Evolutionary conservation across 2,797 vertebrate species (phyloP), one percentile per base, ranked within the genome.

Genomic region (Eulemur rubriventer): DNA sequence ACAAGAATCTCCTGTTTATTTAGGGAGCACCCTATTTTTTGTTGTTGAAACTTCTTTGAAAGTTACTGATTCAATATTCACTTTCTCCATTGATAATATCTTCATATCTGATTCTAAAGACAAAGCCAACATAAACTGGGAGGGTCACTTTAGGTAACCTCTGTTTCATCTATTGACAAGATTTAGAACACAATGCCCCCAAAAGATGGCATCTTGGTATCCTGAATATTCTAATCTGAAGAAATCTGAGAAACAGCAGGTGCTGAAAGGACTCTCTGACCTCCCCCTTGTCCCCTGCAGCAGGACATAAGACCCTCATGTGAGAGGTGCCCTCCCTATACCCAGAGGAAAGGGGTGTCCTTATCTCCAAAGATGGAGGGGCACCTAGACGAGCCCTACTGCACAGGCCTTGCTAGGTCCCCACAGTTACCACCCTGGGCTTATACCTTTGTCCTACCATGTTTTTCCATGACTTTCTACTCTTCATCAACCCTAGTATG

Each of bases 21-120:
- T 80, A 89, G 33, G 41, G 70, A 89, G 52, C 10, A 83, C 10
- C 13, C 26, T 46, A 3, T 43, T 94, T 89, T 50, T 38, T 82
- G 17, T 86, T 63, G 6, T 48, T 59, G 69, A 65, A 81, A 63
- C n/a, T 61, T 88, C 61, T 89, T 75, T 95, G 38, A 26, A 91
- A 72, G 75, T 55, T 70, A 33, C 3, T 72, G 91, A 69, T 63
- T 17, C 30, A 78, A 57, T 59, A 52, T 7, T 80, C 43, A 59
- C 59, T 92, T 94, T 94, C 78, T 80, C 55, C 17, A 7, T n/a
- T 69, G 72, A 85, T 78, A 76, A 67, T 55, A 18, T 89, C 52
- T 63, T 75, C 35, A 1, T 87, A n/a, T 81, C 78, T 73, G 43
- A 73, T 89, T 94, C 61, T 86, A 67, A 91, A 95, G 67, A 73